These are phyloP conservation scores for Aplochiton taeniatus DNA, from an alignment of 2,797 vertebrate genomes.

Conservation along the genomic window DNA sequence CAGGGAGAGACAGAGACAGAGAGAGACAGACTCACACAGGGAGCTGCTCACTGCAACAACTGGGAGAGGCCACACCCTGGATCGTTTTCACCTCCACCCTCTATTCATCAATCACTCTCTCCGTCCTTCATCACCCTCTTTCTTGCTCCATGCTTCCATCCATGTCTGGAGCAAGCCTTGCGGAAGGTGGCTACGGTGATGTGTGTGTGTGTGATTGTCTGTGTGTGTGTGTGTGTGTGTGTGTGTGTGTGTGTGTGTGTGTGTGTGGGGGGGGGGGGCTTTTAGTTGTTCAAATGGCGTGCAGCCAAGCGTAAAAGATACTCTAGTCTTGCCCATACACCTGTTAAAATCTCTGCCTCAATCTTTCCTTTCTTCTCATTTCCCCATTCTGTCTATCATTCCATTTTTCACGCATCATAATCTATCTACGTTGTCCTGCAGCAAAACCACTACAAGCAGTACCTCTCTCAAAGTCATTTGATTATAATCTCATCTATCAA, in stretches of 20 bases:
- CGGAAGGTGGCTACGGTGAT: background rate
- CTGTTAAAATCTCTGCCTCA: conserved; percentile 26
- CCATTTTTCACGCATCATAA: no score
- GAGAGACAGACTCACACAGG: conserved; percentile 45
- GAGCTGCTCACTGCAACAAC: conserved; percentile 46
- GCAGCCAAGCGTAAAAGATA: conserved; percentile 26
- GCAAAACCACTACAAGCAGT: no score
- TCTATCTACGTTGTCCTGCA: no score
- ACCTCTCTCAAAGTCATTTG: no score
- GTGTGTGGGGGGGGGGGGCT: background rate
- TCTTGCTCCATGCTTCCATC: background rate
- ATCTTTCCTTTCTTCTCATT: background rate
- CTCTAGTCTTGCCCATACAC: conserved; percentile 17
- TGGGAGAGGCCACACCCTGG: conserved; percentile 37
- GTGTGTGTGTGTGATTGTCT: no score
- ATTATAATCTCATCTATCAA: no score
- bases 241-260: background rate
- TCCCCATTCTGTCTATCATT: no score
- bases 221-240: background rate
- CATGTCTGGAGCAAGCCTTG: background rate
- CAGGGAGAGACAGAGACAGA: background rate
- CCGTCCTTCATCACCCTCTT: conserved; percentile 6
- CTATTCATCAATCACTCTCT: conserved; percentile 34
- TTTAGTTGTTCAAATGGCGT: conserved; percentile 45
- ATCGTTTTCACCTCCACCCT: conserved; percentile 36